These are phyloP conservation scores for Calameuta pallipes DNA, from an alignment of 2,888 invertebrate genomes.

Conservation along the genomic window DNA sequence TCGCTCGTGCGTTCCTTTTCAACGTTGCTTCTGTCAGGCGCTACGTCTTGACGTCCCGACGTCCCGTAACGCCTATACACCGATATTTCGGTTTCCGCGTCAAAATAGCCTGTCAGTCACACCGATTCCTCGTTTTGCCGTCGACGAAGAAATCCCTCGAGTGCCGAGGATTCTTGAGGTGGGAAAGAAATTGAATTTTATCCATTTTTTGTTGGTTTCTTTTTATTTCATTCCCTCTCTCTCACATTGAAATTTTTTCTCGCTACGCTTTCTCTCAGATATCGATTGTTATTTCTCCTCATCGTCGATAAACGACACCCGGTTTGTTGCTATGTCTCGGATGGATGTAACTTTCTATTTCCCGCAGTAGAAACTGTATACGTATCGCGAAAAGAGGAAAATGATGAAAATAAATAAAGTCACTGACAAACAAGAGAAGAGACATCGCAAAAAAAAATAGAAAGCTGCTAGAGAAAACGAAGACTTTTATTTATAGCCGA, in stretches of 20 bases:
- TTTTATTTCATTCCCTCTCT: slow-evolving; percentile 26
- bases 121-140: no score
- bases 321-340: not conserved
- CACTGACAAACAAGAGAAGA: no score
- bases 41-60: no score
- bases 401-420: no score
- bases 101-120: no score
- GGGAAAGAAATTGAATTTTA: not conserved
- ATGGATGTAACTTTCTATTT: not conserved
- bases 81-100: no score
- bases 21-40: not conserved
- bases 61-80: no score
- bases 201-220: not conserved
- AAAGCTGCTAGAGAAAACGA: no score
- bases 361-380: not conserved
- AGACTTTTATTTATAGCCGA: no score
- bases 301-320: not conserved
- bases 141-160: not conserved
- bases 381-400: no score
- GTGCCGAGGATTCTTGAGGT: not conserved
- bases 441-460: no score
- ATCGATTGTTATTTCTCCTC: not conserved
- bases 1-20: not conserved
- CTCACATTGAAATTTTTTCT: no score
- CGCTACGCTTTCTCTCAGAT: not conserved